These are phyloP conservation scores for Dinocampus coccinellae DNA, from an alignment of 2,888 invertebrate species.

Conservation along the genomic window DNA sequence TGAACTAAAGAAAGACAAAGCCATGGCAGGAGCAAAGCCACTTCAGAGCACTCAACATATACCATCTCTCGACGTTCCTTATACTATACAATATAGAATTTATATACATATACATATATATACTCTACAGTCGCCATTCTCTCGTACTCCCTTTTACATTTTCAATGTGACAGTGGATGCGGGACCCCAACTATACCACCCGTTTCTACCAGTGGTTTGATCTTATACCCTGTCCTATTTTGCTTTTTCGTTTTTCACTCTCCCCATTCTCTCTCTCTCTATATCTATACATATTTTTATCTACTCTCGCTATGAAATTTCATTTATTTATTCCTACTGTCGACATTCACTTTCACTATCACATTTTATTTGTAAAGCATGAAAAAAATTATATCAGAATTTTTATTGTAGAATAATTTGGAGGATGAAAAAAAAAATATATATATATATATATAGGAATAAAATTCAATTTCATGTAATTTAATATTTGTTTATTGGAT, in stretches of 20 bases:
- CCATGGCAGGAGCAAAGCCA: slow-evolving; percentile 47
- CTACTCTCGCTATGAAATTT: not conserved
- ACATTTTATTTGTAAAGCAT: no score
- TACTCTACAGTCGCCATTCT: not conserved
- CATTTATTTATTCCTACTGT: slow-evolving; percentile 7
- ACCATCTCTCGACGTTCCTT: slow-evolving; percentile 19
- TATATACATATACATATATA: not conserved
- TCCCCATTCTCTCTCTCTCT: slow-evolving; percentile 4
- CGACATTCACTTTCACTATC: not conserved
- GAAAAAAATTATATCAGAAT: no score
- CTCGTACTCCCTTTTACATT: slow-evolving; percentile 18
- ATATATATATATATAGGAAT: no score
- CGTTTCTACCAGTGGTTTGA: slow-evolving; percentile 54
- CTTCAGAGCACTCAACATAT: slow-evolving; percentile 53
- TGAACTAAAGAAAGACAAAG: slow-evolving; percentile 32
- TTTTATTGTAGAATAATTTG: no score
- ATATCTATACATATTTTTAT: not conserved
- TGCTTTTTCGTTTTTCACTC: slow-evolving; percentile 19
- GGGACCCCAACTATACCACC: slow-evolving; percentile 48
- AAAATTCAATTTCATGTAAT: no score
- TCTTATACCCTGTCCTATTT: slow-evolving; percentile 47
- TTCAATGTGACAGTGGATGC: slow-evolving; percentile 47
- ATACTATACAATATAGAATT: not conserved
- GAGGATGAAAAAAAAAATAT: no score
- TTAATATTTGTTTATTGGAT: no score